Evolutionary conservation across 2,797 vertebrate species (phyloP).

Genomic region (Catharus ustulatus): DNA sequence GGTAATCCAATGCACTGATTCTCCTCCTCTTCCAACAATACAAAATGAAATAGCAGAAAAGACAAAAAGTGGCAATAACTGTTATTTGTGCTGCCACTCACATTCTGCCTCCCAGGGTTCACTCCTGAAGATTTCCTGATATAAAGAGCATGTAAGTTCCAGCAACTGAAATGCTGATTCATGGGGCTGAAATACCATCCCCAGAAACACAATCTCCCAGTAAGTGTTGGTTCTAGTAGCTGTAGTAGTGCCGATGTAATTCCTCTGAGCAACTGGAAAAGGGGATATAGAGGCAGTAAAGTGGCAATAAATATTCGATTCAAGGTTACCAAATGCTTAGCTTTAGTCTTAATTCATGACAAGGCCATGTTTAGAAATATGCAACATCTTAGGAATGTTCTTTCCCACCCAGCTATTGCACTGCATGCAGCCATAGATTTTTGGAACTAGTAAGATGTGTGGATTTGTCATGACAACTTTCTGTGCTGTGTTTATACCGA

Average conservation of each 20-base stretch:
- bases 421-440: background rate
- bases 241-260: background rate
- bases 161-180: constrained; percentile 22
- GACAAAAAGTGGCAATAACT: background rate
- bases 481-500: background rate
- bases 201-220: background rate
- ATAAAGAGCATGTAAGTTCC: background rate
- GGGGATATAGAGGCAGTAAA: background rate
- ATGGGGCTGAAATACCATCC: background rate
- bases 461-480: background rate
- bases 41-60: background rate
- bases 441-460: background rate
- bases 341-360: background rate
- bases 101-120: background rate
- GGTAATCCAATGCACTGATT: background rate
- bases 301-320: background rate
- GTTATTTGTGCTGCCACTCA: background rate
- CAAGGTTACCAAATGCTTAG: background rate
- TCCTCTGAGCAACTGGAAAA: background rate
- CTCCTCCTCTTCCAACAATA: background rate
- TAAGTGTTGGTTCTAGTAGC: background rate
- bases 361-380: background rate
- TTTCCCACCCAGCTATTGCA: background rate
- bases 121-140: background rate
- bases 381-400: background rate